Evolutionary conservation across 2,888 invertebrate genomes (phyloP).

Genomic region (Thalpophila matura): DNA sequence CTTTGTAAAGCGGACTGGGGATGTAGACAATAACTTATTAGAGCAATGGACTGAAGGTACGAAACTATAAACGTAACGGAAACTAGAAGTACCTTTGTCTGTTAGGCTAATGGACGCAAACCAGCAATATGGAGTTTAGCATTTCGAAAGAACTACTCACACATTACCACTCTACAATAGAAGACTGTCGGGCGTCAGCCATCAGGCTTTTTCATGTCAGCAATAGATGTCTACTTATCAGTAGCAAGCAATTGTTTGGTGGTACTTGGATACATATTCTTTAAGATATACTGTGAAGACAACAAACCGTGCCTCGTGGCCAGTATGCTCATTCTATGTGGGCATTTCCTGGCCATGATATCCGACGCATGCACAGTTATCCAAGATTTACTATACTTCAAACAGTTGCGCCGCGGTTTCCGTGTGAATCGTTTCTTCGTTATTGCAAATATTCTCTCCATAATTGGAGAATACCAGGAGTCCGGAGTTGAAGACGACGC

Average conservation of each 20-base stretch:
- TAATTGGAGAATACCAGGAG: conserved; percentile 72
- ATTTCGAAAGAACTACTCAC: conserved; percentile 47
- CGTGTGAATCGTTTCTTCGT: conserved; percentile 66
- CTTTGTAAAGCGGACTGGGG: background rate
- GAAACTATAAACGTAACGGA: background rate
- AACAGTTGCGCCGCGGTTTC: conserved; percentile 53
- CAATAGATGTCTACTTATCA: conserved; percentile 65
- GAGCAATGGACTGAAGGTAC: conserved; percentile 13
- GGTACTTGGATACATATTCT: conserved; percentile 66
- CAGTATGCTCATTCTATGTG: conserved; percentile 65
- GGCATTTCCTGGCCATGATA: conserved; percentile 65
- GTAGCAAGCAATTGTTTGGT: conserved; percentile 66
- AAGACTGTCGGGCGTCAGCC: conserved; percentile 41
- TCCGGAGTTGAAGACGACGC: conserved; percentile 55
- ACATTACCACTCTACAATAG: conserved; percentile 43
- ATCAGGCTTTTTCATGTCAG: conserved; percentile 58
- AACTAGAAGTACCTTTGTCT: conserved; percentile 17
- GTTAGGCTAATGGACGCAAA: conserved; percentile 29
- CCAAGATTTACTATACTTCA: conserved; percentile 60
- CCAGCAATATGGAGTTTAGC: conserved; percentile 60
- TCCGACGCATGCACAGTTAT: conserved; percentile 60
- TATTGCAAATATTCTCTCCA: conserved; percentile 67
- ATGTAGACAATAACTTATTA: conserved; percentile 14
- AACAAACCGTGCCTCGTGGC: conserved; percentile 50
- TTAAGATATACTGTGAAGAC: conserved; percentile 57